These are phyloP conservation scores for Argynnis bischoffii DNA, from an alignment of 2,888 invertebrate genomes.

Conservation along the genomic window DNA sequence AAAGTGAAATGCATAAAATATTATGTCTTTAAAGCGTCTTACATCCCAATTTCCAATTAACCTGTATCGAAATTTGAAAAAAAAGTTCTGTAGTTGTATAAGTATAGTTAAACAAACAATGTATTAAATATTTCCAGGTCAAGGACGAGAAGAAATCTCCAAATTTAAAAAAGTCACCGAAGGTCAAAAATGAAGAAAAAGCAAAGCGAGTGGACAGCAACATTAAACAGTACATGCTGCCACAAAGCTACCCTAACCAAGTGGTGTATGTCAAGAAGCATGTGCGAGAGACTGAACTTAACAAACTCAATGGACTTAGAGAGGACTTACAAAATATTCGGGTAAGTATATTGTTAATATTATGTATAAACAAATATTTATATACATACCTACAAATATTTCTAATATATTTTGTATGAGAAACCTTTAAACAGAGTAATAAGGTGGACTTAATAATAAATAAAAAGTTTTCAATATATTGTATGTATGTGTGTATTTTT, in stretches of 20 bases:
- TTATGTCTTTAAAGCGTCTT: too few species aligned
- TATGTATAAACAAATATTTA: background rate
- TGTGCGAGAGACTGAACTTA: slow-evolving; percentile 71
- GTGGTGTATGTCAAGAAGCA: slow-evolving; percentile 70
- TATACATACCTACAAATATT: too few species aligned
- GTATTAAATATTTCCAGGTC: slow-evolving; percentile 12
- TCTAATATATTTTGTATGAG: too few species aligned
- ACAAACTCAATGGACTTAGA: slow-evolving; percentile 68
- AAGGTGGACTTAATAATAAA: too few species aligned
- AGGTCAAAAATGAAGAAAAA: slow-evolving; percentile 36
- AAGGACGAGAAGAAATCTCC: slow-evolving; percentile 44
- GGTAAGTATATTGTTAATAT: slow-evolving; percentile 49
- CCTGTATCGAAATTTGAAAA: background rate
- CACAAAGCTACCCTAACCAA: slow-evolving; percentile 70
- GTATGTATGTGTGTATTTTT: too few species aligned
- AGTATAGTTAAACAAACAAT: background rate
- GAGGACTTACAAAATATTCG: slow-evolving; percentile 67
- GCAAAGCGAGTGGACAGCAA: slow-evolving; percentile 41
- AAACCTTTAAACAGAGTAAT: too few species aligned
- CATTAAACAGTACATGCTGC: slow-evolving; percentile 63
- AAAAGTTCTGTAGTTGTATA: background rate
- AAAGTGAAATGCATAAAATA: too few species aligned
- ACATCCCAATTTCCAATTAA: too few species aligned
- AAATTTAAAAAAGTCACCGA: slow-evolving; percentile 48
- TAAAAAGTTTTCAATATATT: too few species aligned